Conservation (phyloP, 2,888 invertebrate species). For the Ganaspis brasiliensis region DNA sequence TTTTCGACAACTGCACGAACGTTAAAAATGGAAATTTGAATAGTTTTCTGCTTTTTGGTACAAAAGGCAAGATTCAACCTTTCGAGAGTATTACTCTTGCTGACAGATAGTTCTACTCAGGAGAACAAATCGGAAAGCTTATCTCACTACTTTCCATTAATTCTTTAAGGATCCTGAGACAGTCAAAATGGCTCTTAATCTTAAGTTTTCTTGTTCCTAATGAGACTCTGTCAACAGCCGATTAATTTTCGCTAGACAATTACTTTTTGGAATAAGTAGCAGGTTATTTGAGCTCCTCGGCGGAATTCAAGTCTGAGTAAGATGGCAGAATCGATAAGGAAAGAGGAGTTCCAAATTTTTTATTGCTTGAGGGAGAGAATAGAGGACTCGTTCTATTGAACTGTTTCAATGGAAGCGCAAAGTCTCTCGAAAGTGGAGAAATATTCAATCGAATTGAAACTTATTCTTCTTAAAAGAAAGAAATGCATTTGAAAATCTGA, state of each 20-base stretch:
- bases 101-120: not conserved
- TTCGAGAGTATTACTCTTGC: not conserved
- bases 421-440: slow-evolving; percentile 1
- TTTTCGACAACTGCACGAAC: no score
- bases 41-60: no score
- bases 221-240: slow-evolving; percentile 6
- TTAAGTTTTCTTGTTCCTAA: not conserved
- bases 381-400: not conserved
- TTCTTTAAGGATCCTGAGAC: not conserved
- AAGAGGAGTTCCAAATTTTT: not conserved
- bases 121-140: not conserved
- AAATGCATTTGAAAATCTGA: slow-evolving; percentile 9
- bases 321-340: slow-evolving; percentile 1
- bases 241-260: not conserved
- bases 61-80: not conserved
- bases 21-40: no score
- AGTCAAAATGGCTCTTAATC: not conserved
- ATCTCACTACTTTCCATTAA: slow-evolving; percentile 6
- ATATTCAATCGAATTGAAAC: slow-evolving; percentile 14
- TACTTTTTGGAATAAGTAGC: not conserved
- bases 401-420: slow-evolving; percentile 8
- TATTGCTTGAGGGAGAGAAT: slow-evolving; percentile 11
- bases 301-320: not conserved
- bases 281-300: not conserved
- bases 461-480: not conserved